Evolutionary conservation across 2,797 vertebrate genomes (phyloP), one percentile per base, ranked within the genome.

Genomic region (Enteromius trimaculatus): DNA sequence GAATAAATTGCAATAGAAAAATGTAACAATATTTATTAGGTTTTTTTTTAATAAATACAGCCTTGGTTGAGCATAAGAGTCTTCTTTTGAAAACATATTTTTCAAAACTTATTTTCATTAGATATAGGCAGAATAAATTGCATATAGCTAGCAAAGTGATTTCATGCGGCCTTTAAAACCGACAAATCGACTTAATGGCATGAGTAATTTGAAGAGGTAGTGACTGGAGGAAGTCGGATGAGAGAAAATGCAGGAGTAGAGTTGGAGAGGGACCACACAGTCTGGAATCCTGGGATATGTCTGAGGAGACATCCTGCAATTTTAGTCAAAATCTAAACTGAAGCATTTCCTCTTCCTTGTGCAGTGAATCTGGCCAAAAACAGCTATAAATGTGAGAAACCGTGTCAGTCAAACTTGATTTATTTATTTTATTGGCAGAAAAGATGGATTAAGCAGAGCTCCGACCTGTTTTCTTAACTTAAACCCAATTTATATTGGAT

Each of bases 381-480:
- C 72, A 62, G 64, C 74, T 60, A 47, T 60, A 60, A 77, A 82
- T 77, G 62, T 69, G 16, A 82, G 81, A 82, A 69, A 77, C 23
- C 3, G 2, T 83, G 74, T 83, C 65, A n/a, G 81, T 77, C 81
- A 77, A 70, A 69, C 6, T 37, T 55, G 62, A 82, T 68, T 69
- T 69, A 68, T 55, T 76, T 21, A 55, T 53, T 76, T 55, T 42
- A 68, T 21, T 66, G 72, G 64, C 26, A 9, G 44, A 39, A 76
- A 65, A 47, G 23, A 68, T 31, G 17, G 69, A 26, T 77, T 47
- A 66, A 79, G 42, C 77, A 68, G 29, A 37, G 11, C 62, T 76
- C 34, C 39, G 47, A 17, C 42, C 23, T 53, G 47, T 29, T 29
- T 19, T 39, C 31, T 49, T 49, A 74, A 49, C 2, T n/a, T 51